Base-by-base conservation (phyloP, 2,888 invertebrate species). In the Acanthococcus lagerstroemiae region DNA sequence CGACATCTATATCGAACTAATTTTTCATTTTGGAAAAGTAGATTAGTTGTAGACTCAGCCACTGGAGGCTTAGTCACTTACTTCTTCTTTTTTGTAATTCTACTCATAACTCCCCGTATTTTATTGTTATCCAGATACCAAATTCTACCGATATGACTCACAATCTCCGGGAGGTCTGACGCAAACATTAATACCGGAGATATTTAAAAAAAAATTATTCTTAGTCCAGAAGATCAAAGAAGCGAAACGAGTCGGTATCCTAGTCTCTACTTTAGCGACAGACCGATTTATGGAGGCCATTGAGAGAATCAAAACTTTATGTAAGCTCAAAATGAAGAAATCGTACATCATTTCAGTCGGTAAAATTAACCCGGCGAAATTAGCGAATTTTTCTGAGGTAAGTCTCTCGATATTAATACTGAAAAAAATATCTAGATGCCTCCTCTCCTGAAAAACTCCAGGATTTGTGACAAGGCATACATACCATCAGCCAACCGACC, bases 351-450 rank as follows among this genome's bases (percentile, higher is more conserved):
- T 97, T 65, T 90, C 90, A 24, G 90, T 97, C 63, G 97, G 96
- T 4, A 94, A 95, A 75, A 88, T 95, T 3, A 96, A 93, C 79
- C 88, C 90, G 12, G 87, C 92, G 0, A 99, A 99, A 77, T 78
- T 99, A 68, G 94, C 95, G 0, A 99, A 99, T 78, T 95, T 96
- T 76, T 85, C 88, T 65, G 91, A 92, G 80, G 86, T 86, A 76
- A 74, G 73, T 69, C 67, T 67, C 55, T 24, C 21, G 3, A 15
- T 37, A 37, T 2, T 37, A n/a, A n/a, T n/a, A n/a, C n/a, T n/a
- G n/a, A n/a, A n/a, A n/a, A n/a, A n/a, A n/a, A n/a, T n/a, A n/a
- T n/a, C n/a, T n/a, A n/a, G n/a, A n/a, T n/a, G n/a, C n/a, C n/a
- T n/a, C n/a, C n/a, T n/a, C n/a, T n/a, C n/a, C n/a, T n/a, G n/a